A percentile compares a stretch with the other conserved stretches of the same genome.
phyloP scores from a whole-genome alignment of 2,888 invertebrate species.

The Mayetiola destructor region DNA sequence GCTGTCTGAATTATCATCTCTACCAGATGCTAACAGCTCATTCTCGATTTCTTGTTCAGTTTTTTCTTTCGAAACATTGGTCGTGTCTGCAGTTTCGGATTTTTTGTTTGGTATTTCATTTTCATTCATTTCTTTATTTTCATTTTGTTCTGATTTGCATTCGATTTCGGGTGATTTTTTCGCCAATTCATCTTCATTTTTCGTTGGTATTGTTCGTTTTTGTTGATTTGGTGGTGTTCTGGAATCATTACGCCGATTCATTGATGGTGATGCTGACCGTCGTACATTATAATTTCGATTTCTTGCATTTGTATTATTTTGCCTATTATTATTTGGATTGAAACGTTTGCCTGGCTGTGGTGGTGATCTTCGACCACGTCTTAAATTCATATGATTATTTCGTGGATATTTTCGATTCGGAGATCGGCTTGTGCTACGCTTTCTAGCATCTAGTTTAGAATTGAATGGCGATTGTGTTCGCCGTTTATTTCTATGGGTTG shows the following conservation, averaged over 20 bases:
- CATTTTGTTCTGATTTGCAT: background rate
- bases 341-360: background rate
- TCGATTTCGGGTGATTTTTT: background rate
- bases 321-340: background rate
- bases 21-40: conserved; percentile 15
- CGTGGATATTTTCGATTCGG: background rate
- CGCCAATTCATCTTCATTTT: background rate
- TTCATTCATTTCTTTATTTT: background rate
- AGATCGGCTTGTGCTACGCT: conserved; percentile 1
- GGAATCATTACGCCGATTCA: background rate
- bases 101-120: background rate
- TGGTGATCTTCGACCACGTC: background rate
- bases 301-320: background rate
- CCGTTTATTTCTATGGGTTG: conserved; percentile 1
- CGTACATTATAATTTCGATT: background rate
- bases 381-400: background rate
- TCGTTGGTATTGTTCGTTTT: conserved; percentile 1
- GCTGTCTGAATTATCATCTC: conserved; percentile 15
- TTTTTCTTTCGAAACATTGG: background rate
- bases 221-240: background rate
- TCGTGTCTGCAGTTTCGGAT: background rate
- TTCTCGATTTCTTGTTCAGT: conserved; percentile 18
- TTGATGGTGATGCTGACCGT: background rate
- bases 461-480: conserved; percentile 14
- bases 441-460: conserved; percentile 10